Evolutionary conservation across 2,888 invertebrate genomes (phyloP), one percentile per base, ranked within the genome.

Genomic region (Cremastobaeus sp.): DNA sequence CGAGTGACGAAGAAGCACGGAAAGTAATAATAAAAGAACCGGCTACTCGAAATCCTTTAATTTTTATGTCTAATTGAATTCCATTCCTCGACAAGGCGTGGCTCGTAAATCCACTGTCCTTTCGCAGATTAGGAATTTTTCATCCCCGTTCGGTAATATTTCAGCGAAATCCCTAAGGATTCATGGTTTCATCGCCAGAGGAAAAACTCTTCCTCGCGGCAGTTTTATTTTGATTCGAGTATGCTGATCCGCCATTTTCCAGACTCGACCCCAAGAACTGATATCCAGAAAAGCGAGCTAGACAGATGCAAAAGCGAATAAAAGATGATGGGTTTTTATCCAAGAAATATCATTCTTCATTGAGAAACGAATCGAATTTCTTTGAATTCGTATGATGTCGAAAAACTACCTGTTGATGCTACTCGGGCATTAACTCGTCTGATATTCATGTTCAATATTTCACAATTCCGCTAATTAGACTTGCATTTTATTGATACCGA

Each of bases 361-460:
- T n/a, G 21, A 50, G 32, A 48, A 9, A n/a, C 17, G 25, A n/a
- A n/a, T n/a, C 37, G 18, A 37, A 32, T 32, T 47, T 35, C 18
- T 14, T 17, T 9, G 11, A 12, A 57, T 57, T 25, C 14, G 37
- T 11, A 28, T 5, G 6, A 12, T 35, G 28, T 54, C 59, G 47
- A 65, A 54, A 65, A 54, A 45, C 54, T 54, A 65, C 65, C 65
- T 65, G 65, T 65, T 65, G 65, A 45, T 35, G 32, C 17, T 32
- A 8, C 34, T 6, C 14, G 20, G 6, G 18, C n/a, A 6, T 41
- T 41, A 41, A 3, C 18, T 3, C 1, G n/a, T 9, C 20, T 12
- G 20, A 41, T 41, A 9, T 3, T 18, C n/a, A n/a, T n/a, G 12
- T 32, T 32, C 32, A 34, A 12, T 34, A 3, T 1, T 3, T 9